Evolutionary conservation across 2,888 invertebrate species (phyloP), one percentile per base, ranked within the genome.

Genomic region (Micropterix aruncella): DNA sequence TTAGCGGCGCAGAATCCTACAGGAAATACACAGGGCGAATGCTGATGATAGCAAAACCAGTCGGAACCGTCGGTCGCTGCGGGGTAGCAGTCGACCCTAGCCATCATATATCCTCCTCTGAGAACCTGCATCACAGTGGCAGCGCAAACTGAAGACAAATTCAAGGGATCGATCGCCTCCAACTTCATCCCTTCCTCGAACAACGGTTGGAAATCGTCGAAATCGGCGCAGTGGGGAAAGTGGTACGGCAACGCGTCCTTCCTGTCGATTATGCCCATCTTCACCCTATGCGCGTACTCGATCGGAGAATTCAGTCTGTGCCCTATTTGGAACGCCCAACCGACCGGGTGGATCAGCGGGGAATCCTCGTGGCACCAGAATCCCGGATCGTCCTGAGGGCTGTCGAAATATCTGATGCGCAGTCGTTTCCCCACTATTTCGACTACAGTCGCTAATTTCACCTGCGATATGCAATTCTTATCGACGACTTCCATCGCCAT

Each of bases 321-420:
- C 0, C 93, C 94, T 1, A 93, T 84, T 46, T 82, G 64, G 45
- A 82, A 83, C 0, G 96, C 91, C 96, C 97, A 95, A n/a, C 95
- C 94, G 1, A 94, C 89, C 1, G 92, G 93, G 63, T 96, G 96
- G 50, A 97, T 85, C 9, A 96, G 71, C 0, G 92, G 89, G 0
- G 95, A 94, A 59, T 90, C 88, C 63, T 94, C 92, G 53, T 96
- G 95, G 59, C 94, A 95, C 95, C 95, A 97, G 62, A 97, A 96
- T 2, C 93, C 88, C 52, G 81, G 81, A 48, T 89, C 88, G 50
- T 83, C 82, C 0, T 79, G 75, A 9, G 80, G 73, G 48, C 85
- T 80, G 55, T 91, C 89, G 53, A 85, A 91, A 64, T 96, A 96
- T 55, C 84, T 83, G 2, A 97, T 80, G 55, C 91, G 88, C 46